phyloP scores from a whole-genome alignment of 2,113 vertebrate genomes.

The Poecilia latipinna region DNA sequence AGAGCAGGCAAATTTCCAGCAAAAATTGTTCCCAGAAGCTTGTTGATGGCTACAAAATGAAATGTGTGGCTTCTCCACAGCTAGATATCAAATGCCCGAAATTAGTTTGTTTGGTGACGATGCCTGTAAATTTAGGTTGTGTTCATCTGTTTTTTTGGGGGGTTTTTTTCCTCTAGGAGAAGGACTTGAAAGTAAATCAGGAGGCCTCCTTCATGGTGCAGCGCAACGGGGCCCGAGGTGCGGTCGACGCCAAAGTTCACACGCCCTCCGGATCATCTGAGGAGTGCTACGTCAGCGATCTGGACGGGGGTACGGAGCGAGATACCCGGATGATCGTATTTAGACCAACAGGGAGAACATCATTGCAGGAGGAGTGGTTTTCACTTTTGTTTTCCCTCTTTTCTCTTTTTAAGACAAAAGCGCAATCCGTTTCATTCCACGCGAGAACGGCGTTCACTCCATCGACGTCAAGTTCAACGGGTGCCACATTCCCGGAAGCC shows the following conservation, averaged over 20 bases:
- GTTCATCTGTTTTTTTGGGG: slow-evolving; percentile 3
- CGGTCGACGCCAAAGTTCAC: slow-evolving; percentile 92
- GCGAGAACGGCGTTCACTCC: slow-evolving; percentile 93
- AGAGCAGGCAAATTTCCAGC: not conserved
- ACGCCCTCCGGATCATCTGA: slow-evolving; percentile 89
- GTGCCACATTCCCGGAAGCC: slow-evolving; percentile 94
- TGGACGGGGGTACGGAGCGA: slow-evolving; percentile 86
- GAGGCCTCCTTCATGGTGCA: slow-evolving; percentile 94
- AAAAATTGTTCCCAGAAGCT: not conserved
- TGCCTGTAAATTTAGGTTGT: slow-evolving; percentile 16
- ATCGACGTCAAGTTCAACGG: slow-evolving; percentile 96
- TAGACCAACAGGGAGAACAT: not conserved
- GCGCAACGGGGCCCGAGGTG: slow-evolving; percentile 88
- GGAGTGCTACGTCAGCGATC: slow-evolving; percentile 92
- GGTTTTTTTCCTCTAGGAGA: slow-evolving; percentile 82
- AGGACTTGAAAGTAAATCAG: slow-evolving; percentile 91
- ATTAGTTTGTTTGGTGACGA: not conserved
- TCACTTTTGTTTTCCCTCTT: slow-evolving; percentile 1
- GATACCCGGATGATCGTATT: not conserved
- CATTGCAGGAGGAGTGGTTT: not conserved
- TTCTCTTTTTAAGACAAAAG: slow-evolving; percentile 84
- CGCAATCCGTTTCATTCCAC: slow-evolving; percentile 92
- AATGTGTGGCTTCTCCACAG: not conserved
- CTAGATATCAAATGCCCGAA: not conserved
- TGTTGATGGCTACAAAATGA: not conserved